Evolutionary conservation across 2,113 vertebrate species (phyloP).

Genomic region (Promerops cafer): DNA sequence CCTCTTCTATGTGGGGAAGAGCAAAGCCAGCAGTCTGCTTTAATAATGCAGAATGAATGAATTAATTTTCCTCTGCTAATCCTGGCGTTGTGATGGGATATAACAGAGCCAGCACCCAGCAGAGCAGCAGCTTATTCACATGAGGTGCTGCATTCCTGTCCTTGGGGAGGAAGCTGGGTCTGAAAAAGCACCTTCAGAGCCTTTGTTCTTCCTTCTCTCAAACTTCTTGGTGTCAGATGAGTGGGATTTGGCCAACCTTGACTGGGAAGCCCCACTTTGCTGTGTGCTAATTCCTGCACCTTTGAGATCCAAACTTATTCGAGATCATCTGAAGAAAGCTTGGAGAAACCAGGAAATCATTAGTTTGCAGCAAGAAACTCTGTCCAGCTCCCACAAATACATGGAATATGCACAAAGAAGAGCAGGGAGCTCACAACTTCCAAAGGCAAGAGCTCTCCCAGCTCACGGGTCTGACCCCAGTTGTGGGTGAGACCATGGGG

Average conservation of each 20-base stretch:
- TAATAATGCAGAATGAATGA: background rate
- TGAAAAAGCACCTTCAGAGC: background rate
- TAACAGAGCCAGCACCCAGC: background rate
- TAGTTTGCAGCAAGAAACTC: background rate
- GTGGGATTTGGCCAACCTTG: background rate
- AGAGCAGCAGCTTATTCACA: background rate
- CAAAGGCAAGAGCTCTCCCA: background rate
- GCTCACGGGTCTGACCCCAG: background rate
- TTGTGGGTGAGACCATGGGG: rapidly evolving
- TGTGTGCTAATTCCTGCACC: background rate
- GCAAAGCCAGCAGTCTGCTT: background rate
- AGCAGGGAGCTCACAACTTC: background rate
- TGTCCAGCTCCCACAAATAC: background rate
- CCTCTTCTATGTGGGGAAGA: background rate
- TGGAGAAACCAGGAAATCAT: background rate
- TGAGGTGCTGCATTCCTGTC: background rate
- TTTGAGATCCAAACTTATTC: background rate
- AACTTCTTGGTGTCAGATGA: rapidly evolving
- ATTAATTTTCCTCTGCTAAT: background rate
- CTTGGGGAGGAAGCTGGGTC: rapidly evolving
- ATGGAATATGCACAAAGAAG: background rate
- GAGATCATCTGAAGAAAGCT: background rate
- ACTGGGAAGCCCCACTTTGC: background rate
- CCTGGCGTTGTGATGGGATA: rapidly evolving
- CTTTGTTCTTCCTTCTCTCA: background rate